These are phyloP conservation scores for Ornithoptera priamus DNA, from an alignment of 2,888 invertebrate species.

Conservation along the genomic window DNA sequence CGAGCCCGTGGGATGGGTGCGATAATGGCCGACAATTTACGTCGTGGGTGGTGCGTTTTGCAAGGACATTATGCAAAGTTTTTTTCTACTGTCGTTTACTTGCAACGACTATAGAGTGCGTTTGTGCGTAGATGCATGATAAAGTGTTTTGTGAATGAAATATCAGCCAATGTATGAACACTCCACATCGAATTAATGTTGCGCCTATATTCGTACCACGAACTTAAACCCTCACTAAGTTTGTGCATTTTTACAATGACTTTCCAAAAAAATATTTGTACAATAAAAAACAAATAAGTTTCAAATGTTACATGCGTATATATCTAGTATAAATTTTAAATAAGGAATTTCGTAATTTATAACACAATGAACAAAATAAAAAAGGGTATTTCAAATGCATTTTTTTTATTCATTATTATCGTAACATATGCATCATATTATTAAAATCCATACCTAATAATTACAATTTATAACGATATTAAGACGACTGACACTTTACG, in stretches of 20 bases:
- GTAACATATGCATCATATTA: background rate
- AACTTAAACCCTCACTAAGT: background rate
- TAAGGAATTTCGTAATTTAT: no score
- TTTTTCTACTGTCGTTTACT: conserved; percentile 53
- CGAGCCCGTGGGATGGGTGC: conserved; percentile 70
- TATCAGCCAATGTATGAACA: conserved; percentile 54
- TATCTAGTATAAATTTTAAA: no score
- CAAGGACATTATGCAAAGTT: conserved; percentile 62
- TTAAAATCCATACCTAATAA: background rate
- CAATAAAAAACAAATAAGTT: no score
- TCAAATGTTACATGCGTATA: no score
- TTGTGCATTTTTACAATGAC: no score
- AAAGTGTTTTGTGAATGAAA: conserved; percentile 64
- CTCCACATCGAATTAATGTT: conserved; percentile 37
- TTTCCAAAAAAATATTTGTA: no score
- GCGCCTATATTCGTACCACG: background rate
- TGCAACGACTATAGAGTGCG: conserved; percentile 33
- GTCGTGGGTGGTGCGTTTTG: conserved; percentile 74
- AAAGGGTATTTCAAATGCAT: no score
- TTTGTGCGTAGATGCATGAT: conserved; percentile 59
- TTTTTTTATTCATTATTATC: no score
- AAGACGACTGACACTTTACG: background rate
- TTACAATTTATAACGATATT: background rate
- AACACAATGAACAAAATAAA: no score
- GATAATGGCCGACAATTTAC: conserved; percentile 65